Evolutionary conservation across 2,797 vertebrate genomes (phyloP), one percentile per base, ranked within the genome.

Genomic region (Melanotaenia boesemani): DNA sequence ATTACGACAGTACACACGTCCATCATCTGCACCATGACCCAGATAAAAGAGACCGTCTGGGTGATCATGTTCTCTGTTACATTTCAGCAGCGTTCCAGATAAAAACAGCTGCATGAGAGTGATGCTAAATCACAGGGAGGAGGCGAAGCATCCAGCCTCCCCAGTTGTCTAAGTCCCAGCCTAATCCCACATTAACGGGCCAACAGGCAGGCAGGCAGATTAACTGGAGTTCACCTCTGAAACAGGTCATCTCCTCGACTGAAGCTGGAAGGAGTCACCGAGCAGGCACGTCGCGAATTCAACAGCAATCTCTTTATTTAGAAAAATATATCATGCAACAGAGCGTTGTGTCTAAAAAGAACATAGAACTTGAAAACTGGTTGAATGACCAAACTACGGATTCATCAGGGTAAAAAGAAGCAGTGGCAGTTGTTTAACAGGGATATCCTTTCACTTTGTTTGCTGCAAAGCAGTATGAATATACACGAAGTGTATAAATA

Each of bases 171-270:
- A 71, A 67, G 56, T 70, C 61, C 2, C 52, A 16, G 50, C 48
- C 54, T 84, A 83, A 92, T 92, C 85, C 88, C 70, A 80, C 80
- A 84, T 88, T 86, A 88, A 81, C 70, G 50, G 70, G 60, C 73
- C 72, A 72, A 24, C 60, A 69, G 70, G 79, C 55, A 68, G 13
- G 50, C 3, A 50, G 13, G 58, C 72, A 84, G 86, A 90, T 89
- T 89, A 91, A 74, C 70, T 28, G 63, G 9, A 11, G 64, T 71
- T 79, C 69, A 57, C 26, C 30, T 32, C 69, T 60, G 41, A 77
- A 70, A 37, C 39, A 15, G 69, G 68, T 82, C 62, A 57, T 39
- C 68, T 66, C 64, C 63, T 73, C 2, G 0, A 8, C 48, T 3
- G 3, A 15, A 7, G 48, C 70, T 64, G 60, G 65, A 67, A 83